Evolutionary conservation across 2,113 vertebrate genomes (phyloP).

Genomic region (Forbesichthys papilliferus): DNA sequence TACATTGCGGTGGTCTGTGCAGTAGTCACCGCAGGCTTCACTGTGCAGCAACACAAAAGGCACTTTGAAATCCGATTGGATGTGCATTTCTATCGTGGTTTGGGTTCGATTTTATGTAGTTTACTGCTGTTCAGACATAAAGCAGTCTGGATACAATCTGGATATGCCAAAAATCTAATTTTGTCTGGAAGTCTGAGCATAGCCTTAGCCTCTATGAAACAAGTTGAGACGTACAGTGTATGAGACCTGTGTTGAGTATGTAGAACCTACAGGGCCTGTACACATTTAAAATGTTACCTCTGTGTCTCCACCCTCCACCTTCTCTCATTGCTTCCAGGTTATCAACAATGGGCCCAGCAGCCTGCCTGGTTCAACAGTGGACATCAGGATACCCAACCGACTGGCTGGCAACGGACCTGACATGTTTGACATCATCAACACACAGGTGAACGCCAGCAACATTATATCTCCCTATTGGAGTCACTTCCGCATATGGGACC

Average conservation of each 20-base stretch:
- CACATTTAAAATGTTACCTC: neutral
- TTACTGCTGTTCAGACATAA: too few relatives aligned
- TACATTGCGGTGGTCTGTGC: neutral
- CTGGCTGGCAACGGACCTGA: constrained; percentile 85
- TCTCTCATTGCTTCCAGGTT: constrained; percentile 75
- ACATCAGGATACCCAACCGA: constrained; percentile 90
- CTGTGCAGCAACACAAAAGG: neutral
- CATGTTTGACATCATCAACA: constrained; percentile 89
- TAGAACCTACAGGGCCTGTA: neutral
- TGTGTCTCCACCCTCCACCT: neutral
- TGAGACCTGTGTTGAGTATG: too few relatives aligned
- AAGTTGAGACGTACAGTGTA: too few relatives aligned
- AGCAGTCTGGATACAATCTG: too few relatives aligned
- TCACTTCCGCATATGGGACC: too few relatives aligned
- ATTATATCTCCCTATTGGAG: constrained; percentile 12
- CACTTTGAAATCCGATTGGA: neutral
- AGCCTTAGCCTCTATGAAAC: too few relatives aligned
- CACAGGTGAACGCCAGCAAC: constrained; percentile 81
- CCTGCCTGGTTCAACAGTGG: constrained; percentile 87
- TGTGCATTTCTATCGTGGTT: too few relatives aligned
- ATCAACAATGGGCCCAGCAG: constrained; percentile 97
- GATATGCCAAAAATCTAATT: too few relatives aligned
- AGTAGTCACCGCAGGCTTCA: neutral
- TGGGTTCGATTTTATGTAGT: too few relatives aligned
- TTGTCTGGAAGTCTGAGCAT: too few relatives aligned